Base-by-base conservation (phyloP, 2,797 vertebrate species). In the Tokudaia muenninki region DNA sequence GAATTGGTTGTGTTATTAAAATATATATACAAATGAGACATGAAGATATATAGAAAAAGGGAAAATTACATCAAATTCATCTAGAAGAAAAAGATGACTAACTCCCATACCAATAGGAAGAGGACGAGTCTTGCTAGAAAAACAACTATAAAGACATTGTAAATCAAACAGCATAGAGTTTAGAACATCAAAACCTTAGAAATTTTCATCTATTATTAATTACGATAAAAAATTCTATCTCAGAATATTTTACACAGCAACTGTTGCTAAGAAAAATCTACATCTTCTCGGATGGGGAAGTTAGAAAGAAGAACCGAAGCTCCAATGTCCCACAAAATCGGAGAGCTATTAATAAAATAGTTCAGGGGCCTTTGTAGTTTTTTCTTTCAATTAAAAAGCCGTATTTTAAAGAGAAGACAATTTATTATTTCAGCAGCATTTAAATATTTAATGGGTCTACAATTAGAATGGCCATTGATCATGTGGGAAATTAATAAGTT, bases 171-270 rank as follows among this genome's bases (percentile, higher is more conserved):
- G 98, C 98, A 98, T 98, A 98, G 98, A 98, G 98, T 98, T 99
- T 99, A 99, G 98, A 99, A 99, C 98, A 98, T 99, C 98, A 99
- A 99, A 99, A 99, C 94, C 91, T 4, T 94, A 98, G 98, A 98
- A 98, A 98, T 98, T 98, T 98, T 99, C 98, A 99, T 99, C 98
- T 99, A 99, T 99, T 99, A 99, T 99, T 99, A 98, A 98, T 98
- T 98, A 99, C 98, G 98, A 98, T 99, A 99, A 99, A 98, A 98
- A 98, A 99, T 99, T 99, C 98, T 98, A 98, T 98, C 98, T 99
- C 98, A 98, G 98, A 99, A 99, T 98, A 99, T 98, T 98, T 99
- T 98, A 98, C 98, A 97, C 98, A 97, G 98, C 97, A 98, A 98
- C 98, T 98, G 97, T 98, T 98, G 98, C 98, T 95, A 98, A 97